Conservation (phyloP, 2,113 vertebrate genomes). For the Ardeotis arabs region DNA sequence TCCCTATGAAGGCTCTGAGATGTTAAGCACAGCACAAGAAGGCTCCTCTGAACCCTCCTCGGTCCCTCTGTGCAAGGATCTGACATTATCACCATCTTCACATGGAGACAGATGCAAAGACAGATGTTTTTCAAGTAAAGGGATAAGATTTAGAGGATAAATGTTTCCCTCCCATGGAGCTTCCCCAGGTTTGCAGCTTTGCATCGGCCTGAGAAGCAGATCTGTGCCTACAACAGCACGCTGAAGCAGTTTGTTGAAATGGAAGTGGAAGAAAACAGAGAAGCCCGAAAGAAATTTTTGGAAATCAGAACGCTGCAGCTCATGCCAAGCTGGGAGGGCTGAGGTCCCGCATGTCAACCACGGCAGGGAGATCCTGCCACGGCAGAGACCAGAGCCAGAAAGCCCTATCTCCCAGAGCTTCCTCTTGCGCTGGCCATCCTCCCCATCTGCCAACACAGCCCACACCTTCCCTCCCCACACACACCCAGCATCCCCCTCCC, state of each 20-base stretch:
- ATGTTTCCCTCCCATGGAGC: neutral
- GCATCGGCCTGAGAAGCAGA: neutral
- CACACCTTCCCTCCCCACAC: neutral
- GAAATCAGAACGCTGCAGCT: neutral
- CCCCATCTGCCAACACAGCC: accelerated
- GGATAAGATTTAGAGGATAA: neutral
- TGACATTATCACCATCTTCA: neutral
- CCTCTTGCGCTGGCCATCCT: neutral
- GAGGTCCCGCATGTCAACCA: neutral
- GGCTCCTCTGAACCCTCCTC: neutral
- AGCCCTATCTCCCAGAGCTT: neutral
- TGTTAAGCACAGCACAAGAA: neutral
- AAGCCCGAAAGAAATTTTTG: neutral
- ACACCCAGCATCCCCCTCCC: neutral
- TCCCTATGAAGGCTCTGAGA: neutral
- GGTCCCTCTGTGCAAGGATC: neutral
- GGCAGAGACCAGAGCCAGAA: neutral
- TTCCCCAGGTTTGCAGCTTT: neutral
- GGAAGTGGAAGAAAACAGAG: neutral
- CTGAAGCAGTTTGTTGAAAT: neutral
- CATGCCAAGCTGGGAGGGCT: neutral
- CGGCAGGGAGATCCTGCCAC: accelerated
- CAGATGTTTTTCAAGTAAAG: neutral
- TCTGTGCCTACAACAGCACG: neutral
- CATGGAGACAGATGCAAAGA: neutral